These are phyloP conservation scores for Tyria jacobaeae DNA, from an alignment of 2,888 invertebrate species.

Conservation along the genomic window DNA sequence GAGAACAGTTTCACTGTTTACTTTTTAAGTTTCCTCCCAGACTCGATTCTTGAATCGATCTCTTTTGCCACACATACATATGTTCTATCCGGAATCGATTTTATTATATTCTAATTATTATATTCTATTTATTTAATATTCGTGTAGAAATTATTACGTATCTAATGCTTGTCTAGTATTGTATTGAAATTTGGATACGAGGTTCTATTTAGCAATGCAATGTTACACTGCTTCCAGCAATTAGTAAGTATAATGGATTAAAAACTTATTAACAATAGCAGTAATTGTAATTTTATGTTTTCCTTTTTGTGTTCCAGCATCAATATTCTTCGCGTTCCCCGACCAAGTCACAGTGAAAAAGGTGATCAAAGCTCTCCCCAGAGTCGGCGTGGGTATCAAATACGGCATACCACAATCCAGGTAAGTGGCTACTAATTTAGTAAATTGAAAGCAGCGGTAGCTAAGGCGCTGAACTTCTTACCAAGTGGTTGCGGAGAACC, in stretches of 20 bases:
- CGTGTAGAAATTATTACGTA: too few species aligned
- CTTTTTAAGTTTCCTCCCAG: not conserved
- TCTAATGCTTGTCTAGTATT: too few species aligned
- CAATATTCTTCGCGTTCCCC: conserved; percentile 99
- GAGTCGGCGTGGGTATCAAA: conserved; percentile 99
- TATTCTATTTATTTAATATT: too few species aligned
- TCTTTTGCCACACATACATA: too few species aligned
- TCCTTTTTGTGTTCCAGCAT: conserved; percentile 89
- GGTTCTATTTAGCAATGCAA: conserved; percentile 5
- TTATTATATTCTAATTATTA: too few species aligned
- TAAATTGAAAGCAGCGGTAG: not conserved
- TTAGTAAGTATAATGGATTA: too few species aligned
- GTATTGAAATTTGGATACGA: too few species aligned
- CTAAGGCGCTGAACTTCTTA: too few species aligned
- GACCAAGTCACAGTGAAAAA: conserved; percentile 99
- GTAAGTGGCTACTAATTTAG: conserved; percentile 78
- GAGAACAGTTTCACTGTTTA: too few species aligned
- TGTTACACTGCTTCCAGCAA: conserved; percentile 1
- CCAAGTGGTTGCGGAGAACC: too few species aligned
- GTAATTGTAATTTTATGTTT: not conserved
- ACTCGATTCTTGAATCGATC: too few species aligned
- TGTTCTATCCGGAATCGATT: too few species aligned
- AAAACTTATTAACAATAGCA: not conserved
- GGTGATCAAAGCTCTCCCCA: conserved; percentile 98
- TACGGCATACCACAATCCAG: conserved; percentile 99